A percentile compares a stretch with the other conserved stretches of the same genome.
These are phyloP conservation scores for Zeugodacus cucurbitae DNA, from an alignment of 1,140 invertebrate genomes.

Conservation along the genomic window DNA sequence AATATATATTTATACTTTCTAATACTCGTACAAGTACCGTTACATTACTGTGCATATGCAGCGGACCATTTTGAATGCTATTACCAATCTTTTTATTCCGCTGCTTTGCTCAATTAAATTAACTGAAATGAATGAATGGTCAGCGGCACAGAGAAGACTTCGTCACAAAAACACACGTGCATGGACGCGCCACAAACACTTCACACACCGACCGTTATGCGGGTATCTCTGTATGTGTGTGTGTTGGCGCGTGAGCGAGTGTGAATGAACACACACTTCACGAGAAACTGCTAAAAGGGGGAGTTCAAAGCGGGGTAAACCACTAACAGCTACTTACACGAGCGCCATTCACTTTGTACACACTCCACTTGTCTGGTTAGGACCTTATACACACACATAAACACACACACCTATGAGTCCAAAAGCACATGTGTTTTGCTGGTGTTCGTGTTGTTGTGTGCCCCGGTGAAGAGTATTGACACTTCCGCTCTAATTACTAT, in stretches of 20 bases:
- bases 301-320: background rate
- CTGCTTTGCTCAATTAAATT: background rate
- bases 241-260: background rate
- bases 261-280: conserved; percentile 23
- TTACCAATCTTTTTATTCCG: background rate
- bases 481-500: conserved; percentile 38
- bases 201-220: background rate
- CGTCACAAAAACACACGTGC: background rate
- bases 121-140: background rate
- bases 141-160: background rate
- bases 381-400: background rate
- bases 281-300: background rate
- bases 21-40: background rate
- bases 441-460: background rate
- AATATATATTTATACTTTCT: background rate
- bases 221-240: background rate
- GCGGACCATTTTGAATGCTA: background rate
- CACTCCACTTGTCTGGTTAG: background rate
- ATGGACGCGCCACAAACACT: background rate
- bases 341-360: background rate
- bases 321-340: background rate
- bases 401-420: background rate
- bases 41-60: background rate
- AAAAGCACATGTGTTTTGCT: background rate
- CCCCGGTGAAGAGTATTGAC: conserved; percentile 29